Evolutionary conservation across 2,888 invertebrate species (phyloP), one percentile per base, ranked within the genome.

Genomic region (Zaprionus lineosus): DNA sequence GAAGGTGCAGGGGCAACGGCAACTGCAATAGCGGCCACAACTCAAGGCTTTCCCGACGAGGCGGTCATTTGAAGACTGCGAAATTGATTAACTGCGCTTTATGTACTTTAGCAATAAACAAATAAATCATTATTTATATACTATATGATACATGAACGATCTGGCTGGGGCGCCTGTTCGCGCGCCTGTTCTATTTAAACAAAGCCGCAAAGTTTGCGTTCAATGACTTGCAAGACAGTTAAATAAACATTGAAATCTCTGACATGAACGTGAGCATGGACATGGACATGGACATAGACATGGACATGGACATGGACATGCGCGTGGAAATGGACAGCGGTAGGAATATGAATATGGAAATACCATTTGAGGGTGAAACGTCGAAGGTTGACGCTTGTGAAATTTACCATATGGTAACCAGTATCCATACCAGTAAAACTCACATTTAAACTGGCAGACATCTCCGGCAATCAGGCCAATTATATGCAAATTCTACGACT

Each of bases 61-160:
- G 50, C 39, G 56, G 50, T 53, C 72, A 57, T 34, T 70, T 70
- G 51, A 70, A 74, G 58, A 41, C 50, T 44, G 43, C 46, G 59
- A 61, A 71, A 61, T 65, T 84, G 84, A 79, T 85, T 85, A 78
- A 79, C 86, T 78, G 59, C 73, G 68, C 84, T 56, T 78, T 85
- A 46, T 69, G 59, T 43, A 39, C 41, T 51, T 79, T 83, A 64
- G 58, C 69, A 79, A 79, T 79, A 79, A 86, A 86, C 86, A 79
- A 79, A 86, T 86, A 86, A 79, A 79, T 79, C 86, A 85, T 85
- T 85, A 84, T 84, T 84, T 81, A 71, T 71, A 46, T 48, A n/a
- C n/a, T n/a, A n/a, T n/a, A n/a, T n/a, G n/a, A n/a, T n/a, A 60
- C 66, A 55, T 53, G 56, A 56, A 65, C 63, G 63, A 63, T 67